A percentile compares a stretch with the other conserved stretches of the same genome.
These are phyloP conservation scores for Dunckerocampus dactyliophorus DNA, from an alignment of 2,113 vertebrate genomes.

Conservation along the genomic window DNA sequence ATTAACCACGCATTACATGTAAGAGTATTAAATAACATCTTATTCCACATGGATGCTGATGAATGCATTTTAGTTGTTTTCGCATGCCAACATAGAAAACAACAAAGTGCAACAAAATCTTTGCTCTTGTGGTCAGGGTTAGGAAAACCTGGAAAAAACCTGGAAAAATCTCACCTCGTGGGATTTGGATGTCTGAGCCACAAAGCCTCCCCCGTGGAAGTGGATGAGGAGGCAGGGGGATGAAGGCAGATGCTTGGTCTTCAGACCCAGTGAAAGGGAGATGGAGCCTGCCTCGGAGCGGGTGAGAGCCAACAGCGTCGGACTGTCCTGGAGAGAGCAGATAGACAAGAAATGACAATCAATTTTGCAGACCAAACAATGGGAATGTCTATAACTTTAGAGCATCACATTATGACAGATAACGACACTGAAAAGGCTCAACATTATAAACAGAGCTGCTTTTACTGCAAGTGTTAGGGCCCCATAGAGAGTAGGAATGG, in stretches of 20 bases:
- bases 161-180: slow-evolving; percentile 73
- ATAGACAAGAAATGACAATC: neutral
- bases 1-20: slow-evolving; percentile 26
- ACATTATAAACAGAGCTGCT: slow-evolving; percentile 19
- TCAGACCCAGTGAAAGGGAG: slow-evolving; percentile 75
- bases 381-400: neutral
- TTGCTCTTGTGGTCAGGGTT: neutral
- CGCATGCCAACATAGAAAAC: neutral
- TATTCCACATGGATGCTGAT: neutral
- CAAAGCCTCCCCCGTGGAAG: slow-evolving; percentile 87
- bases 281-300: slow-evolving; percentile 75
- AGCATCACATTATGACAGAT: slow-evolving; percentile 4
- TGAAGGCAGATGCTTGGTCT: slow-evolving; percentile 68
- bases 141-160: neutral
- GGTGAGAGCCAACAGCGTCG: slow-evolving; percentile 70
- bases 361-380: neutral
- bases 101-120: neutral
- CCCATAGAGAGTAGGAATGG: slow-evolving; percentile 31
- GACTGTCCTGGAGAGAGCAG: slow-evolving; percentile 75
- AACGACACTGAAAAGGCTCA: neutral
- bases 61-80: neutral
- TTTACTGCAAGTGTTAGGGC: slow-evolving; percentile 11
- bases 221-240: slow-evolving; percentile 80
- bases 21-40: slow-evolving; percentile 9
- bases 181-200: slow-evolving; percentile 90